A percentile compares a stretch with the other conserved stretches of the same genome.
These are phyloP conservation scores for Chloroceryle aenea DNA, from an alignment of 2,113 vertebrate genomes.

Conservation along the genomic window DNA sequence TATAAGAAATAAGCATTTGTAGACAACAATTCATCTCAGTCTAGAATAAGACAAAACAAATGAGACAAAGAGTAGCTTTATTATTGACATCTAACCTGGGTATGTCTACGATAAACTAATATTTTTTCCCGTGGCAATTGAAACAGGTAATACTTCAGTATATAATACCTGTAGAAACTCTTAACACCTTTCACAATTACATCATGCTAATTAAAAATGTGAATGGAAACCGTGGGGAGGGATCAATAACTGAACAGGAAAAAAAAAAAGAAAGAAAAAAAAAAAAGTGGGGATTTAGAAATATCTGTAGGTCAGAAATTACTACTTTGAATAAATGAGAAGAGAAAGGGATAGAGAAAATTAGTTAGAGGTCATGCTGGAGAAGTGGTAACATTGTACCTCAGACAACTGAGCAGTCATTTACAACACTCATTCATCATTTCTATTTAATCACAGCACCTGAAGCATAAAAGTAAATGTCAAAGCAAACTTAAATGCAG, in stretches of 20 bases:
- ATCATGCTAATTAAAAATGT: background rate
- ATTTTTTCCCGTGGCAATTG: background rate
- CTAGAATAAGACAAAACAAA: background rate
- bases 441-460: constrained; percentile 33
- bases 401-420: background rate
- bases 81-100: background rate
- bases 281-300: background rate
- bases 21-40: background rate
- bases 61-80: background rate
- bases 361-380: background rate
- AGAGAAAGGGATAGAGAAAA: background rate
- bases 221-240: background rate
- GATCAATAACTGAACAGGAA: background rate
- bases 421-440: background rate
- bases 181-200: background rate
- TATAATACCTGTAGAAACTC: background rate
- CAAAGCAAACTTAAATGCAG: constrained; percentile 45
- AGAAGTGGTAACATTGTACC: background rate
- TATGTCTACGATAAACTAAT: background rate
- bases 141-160: background rate
- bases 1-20: background rate
- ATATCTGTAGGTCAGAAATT: background rate
- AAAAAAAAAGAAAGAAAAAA: background rate
- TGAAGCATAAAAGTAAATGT: constrained; percentile 54
- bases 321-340: background rate